Base-by-base conservation (phyloP, 2,888 invertebrate genomes). In the Anaspis maculata region DNA sequence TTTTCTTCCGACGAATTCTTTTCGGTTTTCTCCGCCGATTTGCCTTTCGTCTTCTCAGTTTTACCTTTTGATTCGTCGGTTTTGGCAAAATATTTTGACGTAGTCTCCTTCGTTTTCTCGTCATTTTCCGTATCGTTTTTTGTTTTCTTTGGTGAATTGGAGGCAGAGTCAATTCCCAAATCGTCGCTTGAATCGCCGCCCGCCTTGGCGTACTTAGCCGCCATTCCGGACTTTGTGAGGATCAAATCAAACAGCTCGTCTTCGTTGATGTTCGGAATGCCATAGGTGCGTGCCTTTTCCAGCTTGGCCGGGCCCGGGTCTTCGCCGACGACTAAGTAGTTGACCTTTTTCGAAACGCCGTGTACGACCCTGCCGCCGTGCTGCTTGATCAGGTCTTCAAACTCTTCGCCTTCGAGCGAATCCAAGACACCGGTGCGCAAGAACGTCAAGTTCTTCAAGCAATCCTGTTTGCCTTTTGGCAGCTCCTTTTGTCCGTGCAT, bases 271-370 rank as follows among this genome's bases (percentile, higher is more conserved):
- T 79, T 72, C 54, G 76, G 78, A n/a, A 85, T 78, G 10, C 77
- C 76, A 13, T 83, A 68, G 42, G 72, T 74, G 52, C 74, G 68
- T 0, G 85, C 83, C 64, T 89, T 90, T 0, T 75, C 74, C 25
- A 88, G 59, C 71, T 95, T 95, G 3, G 83, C 73, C 4, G 83
- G 85, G 0, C 94, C 95, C 1, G 89, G 73, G 30, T 92, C 87
- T 30, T 88, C 82, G 0, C 95, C 95, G 2, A 82, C 76, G 13
- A 95, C 69, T 2, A 95, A 60, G 61, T 88, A 92, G 48, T 78
- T 79, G 4, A 87, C 74, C 55, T 66, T 67, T 42, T 54, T 68
- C 37, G 89, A 87, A 12, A 94, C 72, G 25, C 72, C 67, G 23
- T 70, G 72, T 39, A 85, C 82, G 2, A 85, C 72, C 55, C 77